Evolutionary conservation across 2,888 invertebrate genomes (phyloP), one percentile per base, ranked within the genome.

Genomic region (Rosalia funebris): DNA sequence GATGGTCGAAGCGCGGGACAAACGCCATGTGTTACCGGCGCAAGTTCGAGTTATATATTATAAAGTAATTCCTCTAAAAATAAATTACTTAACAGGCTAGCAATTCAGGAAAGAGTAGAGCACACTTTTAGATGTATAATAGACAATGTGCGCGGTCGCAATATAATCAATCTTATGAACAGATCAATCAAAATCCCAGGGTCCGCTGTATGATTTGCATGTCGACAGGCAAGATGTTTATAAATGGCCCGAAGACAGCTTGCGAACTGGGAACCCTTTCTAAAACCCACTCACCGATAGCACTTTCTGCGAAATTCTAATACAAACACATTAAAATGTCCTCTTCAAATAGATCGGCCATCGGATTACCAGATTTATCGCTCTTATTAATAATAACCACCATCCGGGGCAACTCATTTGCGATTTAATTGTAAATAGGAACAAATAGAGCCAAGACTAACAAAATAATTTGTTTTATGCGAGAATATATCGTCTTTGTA

Each of bases 171-270:
- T 81, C 81, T 81, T 80, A 72, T 75, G 79, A 78, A 81, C 78
- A 81, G 81, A 81, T 81, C 81, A 81, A 81, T 81, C 81, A 81
- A 81, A 81, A 79, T 79, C 79, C 77, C 77, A 50, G 74, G 76
- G 77, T 73, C 77, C 76, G 78, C 77, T 77, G 79, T 79, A 80
- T 80, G 81, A 81, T 81, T 81, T 81, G 80, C 81, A 81, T 81
- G 79, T 78, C 79, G 81, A 80, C 80, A 78, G 77, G 79, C 77
- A 80, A 80, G 80, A 81, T 81, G 80, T 80, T 80, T 81, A 81
- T 81, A 81, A 81, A 81, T 80, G 80, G 78, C 76, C 75, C 73
- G 79, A 79, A 80, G 80, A 80, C 80, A 80, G 64, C 44, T 11
- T 53, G 59, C 47, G 54, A 61, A 55, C 62, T 65, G 59, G 65